phyloP scores from a whole-genome alignment of 2,113 vertebrate species.

The Epinephelus cyanopodus region DNA sequence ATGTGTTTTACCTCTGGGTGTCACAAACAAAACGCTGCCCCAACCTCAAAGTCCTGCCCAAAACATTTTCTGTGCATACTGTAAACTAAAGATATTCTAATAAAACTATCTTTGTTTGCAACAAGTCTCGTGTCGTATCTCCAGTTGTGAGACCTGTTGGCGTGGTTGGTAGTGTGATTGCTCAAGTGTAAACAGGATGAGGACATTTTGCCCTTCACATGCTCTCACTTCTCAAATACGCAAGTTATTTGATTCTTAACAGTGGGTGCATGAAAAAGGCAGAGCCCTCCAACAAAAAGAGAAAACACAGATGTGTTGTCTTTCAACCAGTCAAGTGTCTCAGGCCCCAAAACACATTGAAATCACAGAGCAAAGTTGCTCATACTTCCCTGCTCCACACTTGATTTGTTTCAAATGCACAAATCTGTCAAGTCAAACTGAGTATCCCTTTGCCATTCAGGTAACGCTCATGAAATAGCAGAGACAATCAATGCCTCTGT shows the following conservation, averaged over 20 bases:
- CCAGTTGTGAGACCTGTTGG: neutral
- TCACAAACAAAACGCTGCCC: neutral
- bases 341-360: neutral
- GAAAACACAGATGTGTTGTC: neutral
- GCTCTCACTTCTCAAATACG: neutral
- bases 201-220: neutral
- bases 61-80: neutral
- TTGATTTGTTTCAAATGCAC: neutral
- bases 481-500: neutral
- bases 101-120: neutral
- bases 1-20: neutral
- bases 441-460: neutral
- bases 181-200: neutral
- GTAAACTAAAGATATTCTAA: slow-evolving; percentile 1
- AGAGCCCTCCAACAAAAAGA: neutral
- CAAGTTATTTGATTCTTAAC: slow-evolving; percentile 2
- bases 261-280: neutral
- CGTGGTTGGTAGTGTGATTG: neutral
- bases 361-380: neutral
- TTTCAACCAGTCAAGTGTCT: neutral
- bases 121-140: neutral
- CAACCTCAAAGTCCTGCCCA: neutral
- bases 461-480: neutral
- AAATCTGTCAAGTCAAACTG: neutral
- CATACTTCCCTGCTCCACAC: neutral